A percentile compares a stretch with the other conserved stretches of the same genome.
phyloP scores from a whole-genome alignment of 2,888 invertebrate species.

The Diadegma fenestrale region DNA sequence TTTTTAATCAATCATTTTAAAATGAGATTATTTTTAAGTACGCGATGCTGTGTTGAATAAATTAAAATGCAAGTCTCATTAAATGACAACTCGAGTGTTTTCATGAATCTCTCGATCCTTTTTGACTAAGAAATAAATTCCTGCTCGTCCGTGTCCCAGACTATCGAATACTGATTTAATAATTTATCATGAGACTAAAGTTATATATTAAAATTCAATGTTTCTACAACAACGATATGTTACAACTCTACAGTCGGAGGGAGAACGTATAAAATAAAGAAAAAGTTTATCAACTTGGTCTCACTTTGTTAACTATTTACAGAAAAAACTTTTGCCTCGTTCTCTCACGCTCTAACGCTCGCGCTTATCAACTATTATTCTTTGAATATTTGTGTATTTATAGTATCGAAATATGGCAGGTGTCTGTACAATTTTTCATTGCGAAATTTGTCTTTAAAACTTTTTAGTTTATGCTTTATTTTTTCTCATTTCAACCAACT shows the following conservation, averaged over 20 bases:
- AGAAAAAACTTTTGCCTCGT: slow-evolving; percentile 33
- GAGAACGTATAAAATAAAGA: slow-evolving; percentile 33
- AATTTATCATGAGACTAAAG: slow-evolving; percentile 71
- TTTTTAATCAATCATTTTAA: slow-evolving; percentile 19
- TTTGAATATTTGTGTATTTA: slow-evolving; percentile 60
- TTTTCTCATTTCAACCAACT: background rate
- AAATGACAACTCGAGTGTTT: slow-evolving; percentile 28
- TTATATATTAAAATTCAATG: slow-evolving; percentile 72
- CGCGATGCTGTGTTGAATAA: slow-evolving; percentile 21
- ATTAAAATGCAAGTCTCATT: slow-evolving; percentile 21
- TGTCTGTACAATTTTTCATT: slow-evolving; percentile 68
- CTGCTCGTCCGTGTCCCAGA: background rate
- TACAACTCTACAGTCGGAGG: slow-evolving; percentile 75
- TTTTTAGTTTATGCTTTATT: background rate
- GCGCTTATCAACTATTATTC: slow-evolving; percentile 71
- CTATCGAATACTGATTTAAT: slow-evolving; percentile 43
- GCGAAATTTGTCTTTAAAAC: slow-evolving; percentile 45
- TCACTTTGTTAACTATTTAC: slow-evolving; percentile 50
- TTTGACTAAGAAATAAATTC: slow-evolving; percentile 4
- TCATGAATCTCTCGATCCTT: background rate
- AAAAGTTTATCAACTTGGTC: slow-evolving; percentile 47
- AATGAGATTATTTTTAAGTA: slow-evolving; percentile 27
- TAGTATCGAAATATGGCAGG: slow-evolving; percentile 69
- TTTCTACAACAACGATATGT: slow-evolving; percentile 76
- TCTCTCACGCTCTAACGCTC: slow-evolving; percentile 59